phyloP scores from a whole-genome alignment of 1,140 invertebrate genomes.

The Tetramorium alpestre region DNA sequence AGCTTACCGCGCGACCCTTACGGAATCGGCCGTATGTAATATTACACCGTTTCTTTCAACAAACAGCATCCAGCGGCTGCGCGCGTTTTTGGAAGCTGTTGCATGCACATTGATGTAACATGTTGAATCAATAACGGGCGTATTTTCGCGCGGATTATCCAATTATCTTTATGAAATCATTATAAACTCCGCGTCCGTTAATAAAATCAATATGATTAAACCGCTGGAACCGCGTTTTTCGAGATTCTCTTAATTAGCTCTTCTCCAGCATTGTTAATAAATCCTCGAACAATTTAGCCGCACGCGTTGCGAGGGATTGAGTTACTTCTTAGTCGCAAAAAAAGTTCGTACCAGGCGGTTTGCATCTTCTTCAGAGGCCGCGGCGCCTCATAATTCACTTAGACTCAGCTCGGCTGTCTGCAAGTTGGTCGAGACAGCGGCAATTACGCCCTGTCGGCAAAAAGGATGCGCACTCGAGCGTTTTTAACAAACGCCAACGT shows the following conservation, averaged over 20 bases:
- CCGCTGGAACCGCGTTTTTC: background rate
- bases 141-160: background rate
- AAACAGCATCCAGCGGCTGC: constrained; percentile 2
- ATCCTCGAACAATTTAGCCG: constrained; percentile 24
- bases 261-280: constrained; percentile 14
- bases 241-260: background rate
- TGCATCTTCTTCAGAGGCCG: constrained; percentile 49
- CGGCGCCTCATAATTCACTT: constrained; percentile 81
- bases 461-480: constrained; percentile 46
- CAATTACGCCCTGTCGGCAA: constrained; percentile 44
- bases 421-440: constrained; percentile 57
- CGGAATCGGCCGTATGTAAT: constrained; percentile 31
- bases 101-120: background rate
- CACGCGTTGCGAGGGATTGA: constrained; percentile 59
- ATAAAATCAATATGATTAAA: constrained; percentile 3
- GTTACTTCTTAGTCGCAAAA: constrained; percentile 29
- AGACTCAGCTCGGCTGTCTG: constrained; percentile 55
- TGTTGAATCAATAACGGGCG: constrained; percentile 2
- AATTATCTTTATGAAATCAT: background rate
- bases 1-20: constrained; percentile 37
- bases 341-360: constrained; percentile 39
- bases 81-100: constrained; percentile 7
- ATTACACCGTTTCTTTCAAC: constrained; percentile 32
- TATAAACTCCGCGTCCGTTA: background rate
- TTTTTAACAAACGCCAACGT: constrained; percentile 61